phyloP scores from a whole-genome alignment of 2,888 invertebrate genomes.

The Brenthis hecate region DNA sequence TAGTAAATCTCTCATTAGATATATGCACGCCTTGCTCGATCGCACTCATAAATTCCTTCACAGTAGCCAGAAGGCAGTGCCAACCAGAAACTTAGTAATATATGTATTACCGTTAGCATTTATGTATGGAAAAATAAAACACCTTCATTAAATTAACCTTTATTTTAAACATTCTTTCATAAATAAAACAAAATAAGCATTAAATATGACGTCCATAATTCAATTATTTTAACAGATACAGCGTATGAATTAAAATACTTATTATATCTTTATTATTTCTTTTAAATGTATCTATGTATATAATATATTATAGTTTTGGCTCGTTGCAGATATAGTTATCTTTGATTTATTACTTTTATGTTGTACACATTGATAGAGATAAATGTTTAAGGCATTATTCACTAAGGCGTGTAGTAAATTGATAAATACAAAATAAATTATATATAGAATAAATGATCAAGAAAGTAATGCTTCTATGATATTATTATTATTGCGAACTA shows the following conservation, averaged over 20 bases:
- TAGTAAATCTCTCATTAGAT: too few relatives aligned
- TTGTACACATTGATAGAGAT: neutral
- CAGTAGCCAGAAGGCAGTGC: too few relatives aligned
- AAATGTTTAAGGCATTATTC: neutral
- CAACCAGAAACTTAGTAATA: too few relatives aligned
- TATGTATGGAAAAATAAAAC: constrained; percentile 35
- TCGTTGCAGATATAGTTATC: neutral
- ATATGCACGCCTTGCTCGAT: too few relatives aligned
- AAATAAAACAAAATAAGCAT: constrained; percentile 73
- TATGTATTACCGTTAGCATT: neutral
- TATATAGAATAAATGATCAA: too few relatives aligned
- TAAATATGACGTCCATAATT: constrained; percentile 60
- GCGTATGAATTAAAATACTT: constrained; percentile 43
- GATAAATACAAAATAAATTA: neutral
- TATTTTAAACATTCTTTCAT: constrained; percentile 65
- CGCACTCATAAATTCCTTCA: too few relatives aligned
- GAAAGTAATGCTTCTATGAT: too few relatives aligned
- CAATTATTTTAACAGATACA: constrained; percentile 55
- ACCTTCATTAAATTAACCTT: constrained; percentile 53
- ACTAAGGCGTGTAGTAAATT: neutral
- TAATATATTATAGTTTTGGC: constrained; percentile 5
- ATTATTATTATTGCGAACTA: too few relatives aligned
- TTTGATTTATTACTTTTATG: neutral
- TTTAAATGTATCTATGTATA: constrained; percentile 17
- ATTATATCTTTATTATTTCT: constrained; percentile 6